Evolutionary conservation across 2,113 vertebrate species (phyloP), one percentile per base, ranked within the genome.

Genomic region (Ciconia boyciana): DNA sequence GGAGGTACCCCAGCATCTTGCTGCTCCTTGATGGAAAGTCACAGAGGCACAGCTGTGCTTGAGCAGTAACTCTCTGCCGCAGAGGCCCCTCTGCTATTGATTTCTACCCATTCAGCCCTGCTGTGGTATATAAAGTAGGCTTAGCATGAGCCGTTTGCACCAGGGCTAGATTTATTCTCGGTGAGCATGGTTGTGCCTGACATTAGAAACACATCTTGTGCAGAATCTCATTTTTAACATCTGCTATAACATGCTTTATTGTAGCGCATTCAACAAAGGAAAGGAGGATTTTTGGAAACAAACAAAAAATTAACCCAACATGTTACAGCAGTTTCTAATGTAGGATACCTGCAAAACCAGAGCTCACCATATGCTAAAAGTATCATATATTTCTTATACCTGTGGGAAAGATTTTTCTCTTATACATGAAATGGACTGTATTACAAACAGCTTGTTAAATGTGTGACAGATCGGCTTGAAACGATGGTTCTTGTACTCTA

Each of bases 401-500:
- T 87, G 43, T 94, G 97, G 97, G 95, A 92, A 79, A 83, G 84
- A 48, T 66, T 96, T 96, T 94, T 93, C 69, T 95, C 95, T 93
- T 87, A 82, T 94, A 93, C 88, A 82, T 83, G 91, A 96, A 96
- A 96, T 96, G 97, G 97, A 88, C 97, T 96, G 39, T 90, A 96
- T 97, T 96, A 95, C 96, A 97, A 97, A 97, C 97, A 97, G 97
- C 98, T 98, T 97, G 97, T 98, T 97, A 97, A 98, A 94, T 48
- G 81, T 95, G 97, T 93, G 95, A 95, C 96, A 93, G 96, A 93
- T 96, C 54, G 8, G 87, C 78, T 69, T 91, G 92, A 96, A 95
- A 94, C 70, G 58, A 83, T 96, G 79, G 90, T 93, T 95, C 97
- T 89, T 90, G 89, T 76, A 81, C 93, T 95, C 94, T 90, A n/a